Base-by-base conservation (phyloP, 1,140 invertebrate species). In the Lordiphosa clarofinis region DNA sequence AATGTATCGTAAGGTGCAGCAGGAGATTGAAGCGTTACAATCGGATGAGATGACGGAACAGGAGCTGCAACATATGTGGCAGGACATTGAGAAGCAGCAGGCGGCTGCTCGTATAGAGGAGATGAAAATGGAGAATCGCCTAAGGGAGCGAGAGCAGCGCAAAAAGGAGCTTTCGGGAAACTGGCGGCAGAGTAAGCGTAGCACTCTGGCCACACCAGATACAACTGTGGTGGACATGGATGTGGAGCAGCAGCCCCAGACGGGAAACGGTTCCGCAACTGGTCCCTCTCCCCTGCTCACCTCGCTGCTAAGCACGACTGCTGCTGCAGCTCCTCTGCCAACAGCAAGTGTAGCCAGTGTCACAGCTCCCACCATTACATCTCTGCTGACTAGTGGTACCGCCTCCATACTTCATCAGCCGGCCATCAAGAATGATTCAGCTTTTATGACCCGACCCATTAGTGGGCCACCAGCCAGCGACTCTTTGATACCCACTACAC, bases 251-350 rank as follows among this genome's bases (percentile, higher is more conserved):
- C 52, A 71, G 44, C 11, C 46, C 12, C 54, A 66, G 60, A 48
- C 70, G 54, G 21, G 66, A 55, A 19, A 19, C 19, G 19, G 19
- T 0, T 19, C 19, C 3, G 31, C 58, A 44, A 8, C 48, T 43
- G 70, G 43, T 5, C 78, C 92, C 0, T 96, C 95, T 0, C 95
- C 95, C 0, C 87, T 96, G n/a, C 89, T 97, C 21, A 96, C 95
- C 4, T 96, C 94, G 60, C 89, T 96, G 9, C 89, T 97, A 89
- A 21, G 82, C 28, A 31, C 48, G 75, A 53, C 76, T 2, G 55
- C 59, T 28, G 39, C 53, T 21, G 42, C 67, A 4, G 21, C 56
- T 8, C 49, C 56, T 0, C 56, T 66, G 4, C 44, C 38, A 8
- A 8, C 39, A 4, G 40, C 35, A 4, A 79, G 78, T 39, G 73